Evolutionary conservation across 2,113 vertebrate species (phyloP), one percentile per base, ranked within the genome.

Genomic region (Scytalopus superciliaris): DNA sequence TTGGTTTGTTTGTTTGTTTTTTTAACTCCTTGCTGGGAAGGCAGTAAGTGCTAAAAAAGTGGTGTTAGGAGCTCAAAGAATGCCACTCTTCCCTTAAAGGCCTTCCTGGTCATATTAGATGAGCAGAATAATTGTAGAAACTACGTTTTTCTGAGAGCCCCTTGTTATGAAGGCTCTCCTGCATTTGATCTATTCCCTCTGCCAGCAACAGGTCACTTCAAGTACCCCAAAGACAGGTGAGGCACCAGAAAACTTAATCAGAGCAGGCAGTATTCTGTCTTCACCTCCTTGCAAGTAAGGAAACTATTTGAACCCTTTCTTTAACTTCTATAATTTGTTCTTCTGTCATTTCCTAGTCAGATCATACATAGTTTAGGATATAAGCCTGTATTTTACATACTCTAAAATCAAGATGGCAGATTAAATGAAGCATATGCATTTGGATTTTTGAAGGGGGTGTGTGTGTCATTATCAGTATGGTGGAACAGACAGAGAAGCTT

Each of bases 381-480:
- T 16, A 47, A 80, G 53, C 19, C 40, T 47, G 10, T 35, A 40
- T 53, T 73, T 77, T 39, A 47, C 19, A 22, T 39, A 11, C 7
- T 60, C 49, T 30, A 56, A 57, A 75, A 72, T 39, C 37, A 77
- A 28, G 13, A 30, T 27, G 3, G 31, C 69, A 22, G 13, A 30
- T 24, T 2, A 84, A 76, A 55, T 4, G 1, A 67, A 52, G 6
- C 12, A 40, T 2, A 6, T 23, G 16, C 12, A 9, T 37, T 69
- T 35, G 27, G 50, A 47, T 56, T 42, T 67, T 78, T 10, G 6
- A 18, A 24, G 42, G 28, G 4, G 1, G 35, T 5, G 5, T 4
- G 5, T 4, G 47, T 1, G 0, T 24, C 11, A 53, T 31, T 14
- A 84, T 22, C 63, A 28, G 9, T 9, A 14, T 3, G 2, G 7